Evolutionary conservation across 37 sponge, comb jelly and placozoan species (phyloP).

Genomic region (Tethya wilhelma): DNA sequence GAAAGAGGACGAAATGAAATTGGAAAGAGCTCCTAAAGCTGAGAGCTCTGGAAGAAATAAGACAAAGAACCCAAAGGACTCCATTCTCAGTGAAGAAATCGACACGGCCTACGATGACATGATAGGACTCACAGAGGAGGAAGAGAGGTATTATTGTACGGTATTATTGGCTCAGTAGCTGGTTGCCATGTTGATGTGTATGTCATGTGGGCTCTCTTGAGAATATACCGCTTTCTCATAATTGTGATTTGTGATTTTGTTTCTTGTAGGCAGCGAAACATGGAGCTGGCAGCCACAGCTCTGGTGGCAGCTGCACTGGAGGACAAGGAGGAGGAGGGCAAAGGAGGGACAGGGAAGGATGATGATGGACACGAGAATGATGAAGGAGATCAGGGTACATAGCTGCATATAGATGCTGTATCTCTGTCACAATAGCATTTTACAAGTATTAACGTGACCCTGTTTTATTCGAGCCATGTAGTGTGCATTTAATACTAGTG

Average conservation of each 20-base stretch:
- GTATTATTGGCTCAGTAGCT: too few species aligned
- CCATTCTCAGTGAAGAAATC: constrained; percentile 6
- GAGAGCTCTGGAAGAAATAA: not conserved
- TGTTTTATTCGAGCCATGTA: too few species aligned
- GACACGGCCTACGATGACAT: constrained; percentile 11
- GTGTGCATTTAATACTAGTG: too few species aligned
- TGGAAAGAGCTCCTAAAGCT: not conserved
- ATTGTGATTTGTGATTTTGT: not conserved
- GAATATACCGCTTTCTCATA: not conserved
- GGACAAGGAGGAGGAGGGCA: constrained; percentile 17
- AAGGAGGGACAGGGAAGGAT: constrained; percentile 17
- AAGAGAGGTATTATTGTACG: not conserved
- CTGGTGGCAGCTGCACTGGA: constrained; percentile 69
- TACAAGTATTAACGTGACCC: too few species aligned
- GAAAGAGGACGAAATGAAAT: not conserved
- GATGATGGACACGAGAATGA: constrained; percentile 1
- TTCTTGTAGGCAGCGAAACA: constrained; percentile 16
- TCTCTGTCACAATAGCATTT: too few species aligned
- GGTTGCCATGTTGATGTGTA: too few species aligned
- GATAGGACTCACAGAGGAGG: not conserved
- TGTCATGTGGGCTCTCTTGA: not conserved
- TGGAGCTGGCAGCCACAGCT: constrained; percentile 68
- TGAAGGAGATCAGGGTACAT: too few species aligned
- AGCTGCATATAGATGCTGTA: too few species aligned
- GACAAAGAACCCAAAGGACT: not conserved